Percentiles rank a stretch among this genome's conserved stretches.
Evolutionary conservation across 1,140 invertebrate genomes (phyloP).

Genomic region (Psix sp.): DNA sequence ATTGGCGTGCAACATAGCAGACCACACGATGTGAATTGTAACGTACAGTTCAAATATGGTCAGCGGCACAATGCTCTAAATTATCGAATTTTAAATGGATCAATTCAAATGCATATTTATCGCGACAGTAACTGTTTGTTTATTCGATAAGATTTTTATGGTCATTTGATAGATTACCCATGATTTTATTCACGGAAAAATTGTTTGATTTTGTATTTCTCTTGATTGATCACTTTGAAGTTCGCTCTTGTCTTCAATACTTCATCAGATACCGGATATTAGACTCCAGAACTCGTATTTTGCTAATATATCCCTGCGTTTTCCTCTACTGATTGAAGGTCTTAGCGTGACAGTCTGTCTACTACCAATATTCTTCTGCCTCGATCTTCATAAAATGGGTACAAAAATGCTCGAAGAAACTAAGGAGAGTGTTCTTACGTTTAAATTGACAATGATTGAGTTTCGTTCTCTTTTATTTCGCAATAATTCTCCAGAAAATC

Average conservation of each 20-base stretch:
- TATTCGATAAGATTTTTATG: no score
- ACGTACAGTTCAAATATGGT: no score
- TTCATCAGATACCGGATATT: conserved; percentile 57
- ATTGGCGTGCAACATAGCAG: no score
- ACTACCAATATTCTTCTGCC: conserved; percentile 11
- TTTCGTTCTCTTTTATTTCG: conserved; percentile 16
- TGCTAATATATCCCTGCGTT: conserved; percentile 31
- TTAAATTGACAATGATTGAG: conserved; percentile 47
- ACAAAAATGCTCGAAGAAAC: conserved; percentile 18
- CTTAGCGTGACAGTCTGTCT: conserved; percentile 10
- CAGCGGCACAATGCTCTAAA: no score
- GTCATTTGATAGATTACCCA: no score
- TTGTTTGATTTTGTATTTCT: conserved; percentile 17
- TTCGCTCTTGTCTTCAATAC: conserved; percentile 38
- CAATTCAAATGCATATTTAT: no score
- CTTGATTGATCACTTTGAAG: conserved; percentile 33
- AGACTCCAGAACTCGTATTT: conserved; percentile 30
- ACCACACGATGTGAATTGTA: no score
- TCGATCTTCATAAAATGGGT: conserved; percentile 10
- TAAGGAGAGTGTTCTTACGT: conserved; percentile 19
- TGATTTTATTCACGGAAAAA: no score
- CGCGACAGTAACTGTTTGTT: not conserved
- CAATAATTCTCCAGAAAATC: conserved; percentile 17
- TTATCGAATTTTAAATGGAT: no score
- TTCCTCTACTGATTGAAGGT: conserved; percentile 34